phyloP scores from a whole-genome alignment of 2,797 vertebrate genomes.

The Silurus lanzhouensis region DNA sequence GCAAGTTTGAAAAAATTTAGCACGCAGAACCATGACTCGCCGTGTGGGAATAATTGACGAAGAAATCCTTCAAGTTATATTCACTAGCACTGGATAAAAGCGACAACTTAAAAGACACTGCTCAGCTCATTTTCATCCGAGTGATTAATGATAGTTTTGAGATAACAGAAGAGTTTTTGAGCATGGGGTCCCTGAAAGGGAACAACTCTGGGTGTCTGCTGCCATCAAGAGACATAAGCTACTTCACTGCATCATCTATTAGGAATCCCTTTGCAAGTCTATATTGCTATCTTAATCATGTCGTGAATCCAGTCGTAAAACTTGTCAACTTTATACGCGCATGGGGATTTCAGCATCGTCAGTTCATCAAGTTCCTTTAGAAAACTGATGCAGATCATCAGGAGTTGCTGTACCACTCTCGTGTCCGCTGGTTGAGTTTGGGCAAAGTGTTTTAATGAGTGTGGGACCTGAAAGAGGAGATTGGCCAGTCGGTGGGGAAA shows the following conservation, averaged over 20 bases:
- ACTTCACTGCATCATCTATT: background rate
- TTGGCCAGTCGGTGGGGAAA: too few relatives aligned
- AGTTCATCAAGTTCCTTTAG: too few relatives aligned
- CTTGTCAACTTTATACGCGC: background rate
- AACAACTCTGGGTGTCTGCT: conserved; percentile 19
- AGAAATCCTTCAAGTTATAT: conserved; percentile 15
- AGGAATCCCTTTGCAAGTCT: background rate
- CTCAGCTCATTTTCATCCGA: conserved; percentile 51
- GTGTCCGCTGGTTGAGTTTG: too few relatives aligned
- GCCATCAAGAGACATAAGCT: conserved; percentile 32
- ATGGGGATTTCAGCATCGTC: too few relatives aligned
- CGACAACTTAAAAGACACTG: conserved; percentile 36
- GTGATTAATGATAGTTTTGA: conserved; percentile 48
- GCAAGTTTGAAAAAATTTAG: conserved; percentile 45
- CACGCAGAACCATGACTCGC: conserved; percentile 22
- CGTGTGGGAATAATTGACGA: conserved; percentile 8
- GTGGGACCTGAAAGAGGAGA: too few relatives aligned
- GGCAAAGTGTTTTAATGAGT: too few relatives aligned
- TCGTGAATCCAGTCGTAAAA: too few relatives aligned
- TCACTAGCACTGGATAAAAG: conserved; percentile 37
- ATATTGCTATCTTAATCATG: too few relatives aligned
- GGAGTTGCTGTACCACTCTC: too few relatives aligned
- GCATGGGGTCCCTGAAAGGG: conserved; percentile 45
- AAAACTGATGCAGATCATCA: too few relatives aligned
- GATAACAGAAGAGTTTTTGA: conserved; percentile 48